Evolutionary conservation across 1,140 invertebrate species (phyloP).

Genomic region (Rhynchophorus ferrugineus): DNA sequence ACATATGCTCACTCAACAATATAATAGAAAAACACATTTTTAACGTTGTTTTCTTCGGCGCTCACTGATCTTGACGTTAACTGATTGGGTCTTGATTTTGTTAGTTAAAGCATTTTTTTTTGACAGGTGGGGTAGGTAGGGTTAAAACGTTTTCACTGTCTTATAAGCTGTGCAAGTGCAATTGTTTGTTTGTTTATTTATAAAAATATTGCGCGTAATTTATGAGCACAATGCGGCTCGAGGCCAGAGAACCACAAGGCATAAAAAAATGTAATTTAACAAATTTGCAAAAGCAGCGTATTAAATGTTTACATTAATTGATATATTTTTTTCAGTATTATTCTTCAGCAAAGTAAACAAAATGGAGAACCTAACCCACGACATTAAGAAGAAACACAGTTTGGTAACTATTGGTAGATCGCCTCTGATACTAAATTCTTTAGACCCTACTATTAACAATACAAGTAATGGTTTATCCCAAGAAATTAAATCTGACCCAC

Average conservation of each 20-base stretch:
- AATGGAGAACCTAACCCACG: slow-evolving; percentile 20
- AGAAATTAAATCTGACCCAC: neutral
- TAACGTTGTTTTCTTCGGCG: neutral
- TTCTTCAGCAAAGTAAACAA: slow-evolving; percentile 12
- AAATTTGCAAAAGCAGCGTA: too few species aligned
- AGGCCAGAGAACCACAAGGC: slow-evolving; percentile 11
- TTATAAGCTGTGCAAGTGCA: neutral
- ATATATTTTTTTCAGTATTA: slow-evolving; percentile 12
- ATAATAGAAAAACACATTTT: neutral
- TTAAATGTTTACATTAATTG: neutral
- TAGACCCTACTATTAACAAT: slow-evolving; percentile 24
- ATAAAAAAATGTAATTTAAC: slow-evolving; percentile 8
- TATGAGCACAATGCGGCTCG: slow-evolving; percentile 5
- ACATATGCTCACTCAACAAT: neutral
- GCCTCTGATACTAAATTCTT: slow-evolving; percentile 19
- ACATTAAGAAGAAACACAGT: slow-evolving; percentile 16
- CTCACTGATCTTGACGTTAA: neutral
- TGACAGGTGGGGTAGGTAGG: neutral
- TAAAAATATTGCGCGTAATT: slow-evolving; percentile 1
- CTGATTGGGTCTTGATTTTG: neutral
- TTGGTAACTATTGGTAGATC: neutral
- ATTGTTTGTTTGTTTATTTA: neutral
- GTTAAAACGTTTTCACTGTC: neutral
- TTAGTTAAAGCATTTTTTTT: neutral
- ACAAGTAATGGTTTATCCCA: neutral